These are phyloP conservation scores for Corythaixoides concolor DNA, from an alignment of 2,113 vertebrate genomes.

Conservation along the genomic window DNA sequence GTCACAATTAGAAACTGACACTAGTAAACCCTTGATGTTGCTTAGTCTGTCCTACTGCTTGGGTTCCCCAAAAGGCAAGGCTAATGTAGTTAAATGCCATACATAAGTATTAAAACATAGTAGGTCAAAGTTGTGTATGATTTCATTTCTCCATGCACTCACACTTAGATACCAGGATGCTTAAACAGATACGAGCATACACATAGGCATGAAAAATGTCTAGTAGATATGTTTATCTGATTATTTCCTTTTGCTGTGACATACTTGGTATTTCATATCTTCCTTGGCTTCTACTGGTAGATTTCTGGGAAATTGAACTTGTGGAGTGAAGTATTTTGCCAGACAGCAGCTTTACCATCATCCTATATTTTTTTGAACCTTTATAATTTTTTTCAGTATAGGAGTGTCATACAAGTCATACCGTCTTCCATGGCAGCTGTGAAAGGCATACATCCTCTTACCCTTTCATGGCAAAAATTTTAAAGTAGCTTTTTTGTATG, in stretches of 20 bases:
- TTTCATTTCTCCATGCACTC: neutral
- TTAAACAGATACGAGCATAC: neutral
- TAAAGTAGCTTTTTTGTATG: neutral
- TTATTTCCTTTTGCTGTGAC: neutral
- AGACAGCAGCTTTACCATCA: neutral
- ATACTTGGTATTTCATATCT: neutral
- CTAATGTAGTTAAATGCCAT: neutral
- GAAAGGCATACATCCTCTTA: accelerated
- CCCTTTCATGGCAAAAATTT: neutral
- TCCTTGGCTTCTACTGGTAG: neutral
- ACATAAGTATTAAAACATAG: neutral
- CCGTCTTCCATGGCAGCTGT: neutral
- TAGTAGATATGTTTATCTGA: neutral
- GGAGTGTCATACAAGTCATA: neutral
- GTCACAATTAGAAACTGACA: neutral
- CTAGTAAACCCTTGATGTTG: neutral
- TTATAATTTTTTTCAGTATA: neutral
- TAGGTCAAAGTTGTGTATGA: neutral
- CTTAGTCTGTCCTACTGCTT: neutral
- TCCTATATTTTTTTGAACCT: neutral
- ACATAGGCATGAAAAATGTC: neutral
- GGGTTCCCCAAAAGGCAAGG: neutral
- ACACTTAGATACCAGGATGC: neutral
- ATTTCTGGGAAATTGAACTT: neutral
- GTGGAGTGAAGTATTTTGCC: neutral